phyloP scores from a whole-genome alignment of 2,888 invertebrate species.

The Phytoseiulus persimilis region DNA sequence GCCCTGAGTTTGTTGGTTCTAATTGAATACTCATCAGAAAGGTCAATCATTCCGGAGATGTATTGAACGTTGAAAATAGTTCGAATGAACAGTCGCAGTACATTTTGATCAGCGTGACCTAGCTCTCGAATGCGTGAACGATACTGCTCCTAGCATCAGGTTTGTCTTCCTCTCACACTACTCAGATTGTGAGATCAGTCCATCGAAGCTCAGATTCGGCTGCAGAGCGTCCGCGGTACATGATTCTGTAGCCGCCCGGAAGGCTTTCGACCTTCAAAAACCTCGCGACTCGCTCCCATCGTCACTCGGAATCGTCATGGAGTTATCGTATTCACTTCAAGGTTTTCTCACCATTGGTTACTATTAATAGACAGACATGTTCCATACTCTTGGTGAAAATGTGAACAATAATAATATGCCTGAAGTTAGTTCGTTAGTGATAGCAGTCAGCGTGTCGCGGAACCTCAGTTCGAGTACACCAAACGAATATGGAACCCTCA shows the following conservation, averaged over 20 bases:
- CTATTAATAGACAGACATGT: background rate
- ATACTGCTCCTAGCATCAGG: background rate
- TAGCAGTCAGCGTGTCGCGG: background rate
- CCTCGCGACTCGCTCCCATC: background rate
- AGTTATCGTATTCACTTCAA: background rate
- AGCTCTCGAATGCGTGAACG: background rate
- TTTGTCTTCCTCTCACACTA: background rate
- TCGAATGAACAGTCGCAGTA: background rate
- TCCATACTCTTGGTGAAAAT: background rate
- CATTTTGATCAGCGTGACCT: background rate
- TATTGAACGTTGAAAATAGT: background rate
- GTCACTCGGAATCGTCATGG: background rate
- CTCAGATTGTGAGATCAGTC: background rate
- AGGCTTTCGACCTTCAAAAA: background rate
- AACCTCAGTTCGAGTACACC: background rate
- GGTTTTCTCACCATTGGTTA: background rate
- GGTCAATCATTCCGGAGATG: background rate
- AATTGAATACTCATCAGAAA: background rate
- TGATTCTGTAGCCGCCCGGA: background rate
- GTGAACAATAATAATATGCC: background rate
- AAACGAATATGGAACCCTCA: background rate
- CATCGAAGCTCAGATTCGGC: background rate
- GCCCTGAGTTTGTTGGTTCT: no score
- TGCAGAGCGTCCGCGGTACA: background rate
- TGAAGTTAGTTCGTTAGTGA: background rate